Evolutionary conservation across 2,113 vertebrate genomes (phyloP), one percentile per base, ranked within the genome.

Genomic region (Xenus cinereus): DNA sequence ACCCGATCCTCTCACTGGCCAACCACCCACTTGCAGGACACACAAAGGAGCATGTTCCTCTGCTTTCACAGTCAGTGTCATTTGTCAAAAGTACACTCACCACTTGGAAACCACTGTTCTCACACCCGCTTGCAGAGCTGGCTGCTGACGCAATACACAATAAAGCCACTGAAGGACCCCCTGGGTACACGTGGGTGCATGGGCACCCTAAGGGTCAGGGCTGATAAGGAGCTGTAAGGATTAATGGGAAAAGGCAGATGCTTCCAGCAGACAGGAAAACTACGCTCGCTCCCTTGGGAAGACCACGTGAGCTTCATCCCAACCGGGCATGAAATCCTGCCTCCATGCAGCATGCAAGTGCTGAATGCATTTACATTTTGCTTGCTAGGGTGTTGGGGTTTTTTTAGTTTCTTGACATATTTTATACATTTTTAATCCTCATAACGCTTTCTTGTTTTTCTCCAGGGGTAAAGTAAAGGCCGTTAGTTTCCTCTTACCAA

Each of bases 401-500:
- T 19, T 59, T 10, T 19, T 1, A 14, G 7, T 64, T 66, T 66
- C 74, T 69, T 78, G 35, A 32, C 24, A 16, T 2, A 0, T 32
- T 60, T 85, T 80, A 37, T 80, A 28, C 10, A 5, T 88, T 67
- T 62, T 17, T 33, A 71, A 87, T 60, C 24, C 54, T 81, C 33
- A 45, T n/a, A 54, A 91, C 8, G 45, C 62, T 74, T 51, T 91
- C 50, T 96, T 56, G 4, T 97, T 95, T 90, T 87, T 96, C 96
- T 89, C 62, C 81, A 99, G 99, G 96, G 93, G 98, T 86, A 99
- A 99, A 96, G 98, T 98, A 85, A 99, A 99, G 97, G 98, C 99
- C 0, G 99, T 99, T 77, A 99, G 98, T 24, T 99, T 99, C 96
- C 98, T 99, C 78, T 98, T 99, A 85, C 99, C 99, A 3, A 95